A percentile compares a stretch with the other conserved stretches of the same genome.
phyloP scores from a whole-genome alignment of 2,888 invertebrate species.

The Oscheius sp. region DNA sequence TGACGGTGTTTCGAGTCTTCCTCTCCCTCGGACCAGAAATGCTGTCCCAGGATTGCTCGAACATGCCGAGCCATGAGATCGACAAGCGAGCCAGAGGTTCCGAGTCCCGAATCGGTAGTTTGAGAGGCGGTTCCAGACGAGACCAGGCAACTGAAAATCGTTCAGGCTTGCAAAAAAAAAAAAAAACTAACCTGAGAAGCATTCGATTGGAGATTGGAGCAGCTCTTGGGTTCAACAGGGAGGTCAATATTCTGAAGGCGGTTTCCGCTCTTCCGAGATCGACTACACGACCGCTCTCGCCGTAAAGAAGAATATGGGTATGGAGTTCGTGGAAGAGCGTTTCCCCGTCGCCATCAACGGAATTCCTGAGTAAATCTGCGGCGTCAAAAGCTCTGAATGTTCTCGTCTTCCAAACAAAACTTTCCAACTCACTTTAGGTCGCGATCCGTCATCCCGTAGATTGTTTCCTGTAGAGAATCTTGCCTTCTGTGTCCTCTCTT shows the following conservation, averaged over 20 bases:
- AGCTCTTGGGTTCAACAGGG: constrained; percentile 60
- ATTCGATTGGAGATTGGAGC: constrained; percentile 60
- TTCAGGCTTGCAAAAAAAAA: background rate
- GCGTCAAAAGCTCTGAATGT: constrained; percentile 53
- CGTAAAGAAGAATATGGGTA: constrained; percentile 82
- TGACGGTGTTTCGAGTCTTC: constrained; percentile 80
- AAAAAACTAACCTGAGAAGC: constrained; percentile 54
- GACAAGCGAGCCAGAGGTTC: constrained; percentile 74
- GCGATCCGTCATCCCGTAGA: constrained; percentile 61
- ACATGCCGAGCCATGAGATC: constrained; percentile 82
- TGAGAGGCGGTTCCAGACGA: constrained; percentile 60
- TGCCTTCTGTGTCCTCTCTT: constrained; percentile 66
- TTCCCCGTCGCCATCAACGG: constrained; percentile 46
- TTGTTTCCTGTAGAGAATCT: constrained; percentile 69
- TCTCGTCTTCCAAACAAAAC: background rate
- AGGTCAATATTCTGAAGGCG: constrained; percentile 68
- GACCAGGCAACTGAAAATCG: constrained; percentile 60
- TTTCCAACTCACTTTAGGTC: constrained; percentile 40
- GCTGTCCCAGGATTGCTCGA: constrained; percentile 82
- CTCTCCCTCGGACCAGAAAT: constrained; percentile 73
- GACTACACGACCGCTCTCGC: constrained; percentile 65
- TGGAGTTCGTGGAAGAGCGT: constrained; percentile 82
- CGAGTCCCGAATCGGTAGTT: constrained; percentile 21
- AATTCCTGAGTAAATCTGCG: constrained; percentile 53
- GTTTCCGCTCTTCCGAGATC: constrained; percentile 66